Percentiles rank a stretch among this genome's conserved stretches.
phyloP scores from a whole-genome alignment of 2,888 invertebrate genomes.

The Eueremaeus valkanovi region DNA sequence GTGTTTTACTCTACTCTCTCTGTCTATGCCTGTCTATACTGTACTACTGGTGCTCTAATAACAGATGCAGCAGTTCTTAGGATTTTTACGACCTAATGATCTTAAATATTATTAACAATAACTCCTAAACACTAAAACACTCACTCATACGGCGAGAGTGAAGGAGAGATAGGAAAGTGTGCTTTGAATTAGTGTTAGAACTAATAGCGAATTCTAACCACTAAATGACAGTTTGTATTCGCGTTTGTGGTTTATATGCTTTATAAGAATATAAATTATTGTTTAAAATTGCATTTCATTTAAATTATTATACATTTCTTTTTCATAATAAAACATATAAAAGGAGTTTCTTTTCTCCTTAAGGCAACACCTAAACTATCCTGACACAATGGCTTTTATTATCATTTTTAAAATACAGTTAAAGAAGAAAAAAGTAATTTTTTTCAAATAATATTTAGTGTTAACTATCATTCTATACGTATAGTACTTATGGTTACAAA shows the following conservation, averaged over 20 bases:
- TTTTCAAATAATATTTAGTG: background rate
- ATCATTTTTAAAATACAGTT: no score
- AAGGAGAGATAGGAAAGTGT: background rate
- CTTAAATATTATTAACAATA: constrained; percentile 25
- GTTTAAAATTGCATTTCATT: constrained; percentile 7
- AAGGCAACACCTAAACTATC: constrained; percentile 22
- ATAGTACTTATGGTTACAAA: background rate
- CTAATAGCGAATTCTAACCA: background rate
- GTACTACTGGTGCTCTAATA: background rate
- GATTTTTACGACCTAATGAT: constrained; percentile 17
- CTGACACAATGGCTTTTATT: background rate
- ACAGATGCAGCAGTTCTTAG: constrained; percentile 1
- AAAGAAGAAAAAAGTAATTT: no score
- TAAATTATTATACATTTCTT: constrained; percentile 18
- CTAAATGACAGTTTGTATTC: background rate
- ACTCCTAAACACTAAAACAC: background rate
- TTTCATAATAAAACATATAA: background rate
- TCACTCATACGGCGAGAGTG: background rate
- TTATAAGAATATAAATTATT: constrained; percentile 1
- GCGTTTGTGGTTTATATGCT: background rate
- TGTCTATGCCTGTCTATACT: background rate
- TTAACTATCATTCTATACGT: background rate
- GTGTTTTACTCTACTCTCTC: background rate
- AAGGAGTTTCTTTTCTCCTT: constrained; percentile 21
- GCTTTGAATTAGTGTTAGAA: background rate